Evolutionary conservation across 1,140 invertebrate genomes (phyloP), one percentile per base, ranked within the genome.

Genomic region (Pogonus chalceus): DNA sequence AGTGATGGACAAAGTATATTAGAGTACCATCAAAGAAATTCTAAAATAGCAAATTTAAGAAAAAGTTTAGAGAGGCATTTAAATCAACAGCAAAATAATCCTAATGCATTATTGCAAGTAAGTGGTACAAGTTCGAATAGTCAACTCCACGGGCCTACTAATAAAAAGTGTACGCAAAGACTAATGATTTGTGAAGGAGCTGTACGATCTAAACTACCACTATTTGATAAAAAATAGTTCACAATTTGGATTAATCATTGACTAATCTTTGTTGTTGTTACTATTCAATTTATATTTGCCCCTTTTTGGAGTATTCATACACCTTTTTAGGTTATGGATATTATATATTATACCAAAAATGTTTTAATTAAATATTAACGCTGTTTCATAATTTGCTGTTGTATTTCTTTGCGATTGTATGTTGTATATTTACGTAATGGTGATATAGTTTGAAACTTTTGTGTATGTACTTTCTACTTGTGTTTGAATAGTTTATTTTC

Each of bases 151-250:
- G 64, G 52, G 57, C 59, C 0, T 9, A 18, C 9, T 12, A 46
- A 22, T 20, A 49, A 35, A 21, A 68, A 69, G 54, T 68, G 62
- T 48, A 65, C 76, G 18, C 80, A 82, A 57, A 72, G 87, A 23
- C 74, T 89, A 37, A 70, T 73, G 47, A 79, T 83, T 58, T 91
- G 87, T 65, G 88, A 90, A 64, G 88, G 88, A 49, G 87, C 87
- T 14, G 88, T 91, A 23, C 76, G 80, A 59, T 90, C 87, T 39
- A 91, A 91, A 70, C 73, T 91, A 60, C 85, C 83, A 37, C 77
- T 90, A n/a, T 91, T 91, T 66, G 87, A 91, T 68, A 87, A 87
- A 63, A 86, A 87, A 71, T 78, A 74, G 56, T 54, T 12, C 12
- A 26, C 35, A n/a, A 35, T 43, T 43, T 16, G 18, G n/a, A n/a